These are phyloP conservation scores for Megaustenia siamemsis DNA, from an alignment of 2,888 invertebrate genomes.

Conservation along the genomic window DNA sequence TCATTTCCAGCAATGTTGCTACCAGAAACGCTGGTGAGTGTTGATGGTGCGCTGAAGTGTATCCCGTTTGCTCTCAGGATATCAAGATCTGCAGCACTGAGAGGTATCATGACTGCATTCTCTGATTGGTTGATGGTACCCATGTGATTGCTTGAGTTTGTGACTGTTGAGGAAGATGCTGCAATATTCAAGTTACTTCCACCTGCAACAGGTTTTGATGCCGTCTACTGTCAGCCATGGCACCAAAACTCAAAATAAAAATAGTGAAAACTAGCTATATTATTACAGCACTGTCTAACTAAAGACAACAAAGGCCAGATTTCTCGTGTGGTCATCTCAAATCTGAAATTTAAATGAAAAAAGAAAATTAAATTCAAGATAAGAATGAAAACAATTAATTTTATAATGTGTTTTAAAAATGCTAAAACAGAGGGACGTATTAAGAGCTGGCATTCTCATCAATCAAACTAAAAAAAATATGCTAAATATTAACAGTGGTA, in stretches of 20 bases:
- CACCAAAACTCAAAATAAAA: background rate
- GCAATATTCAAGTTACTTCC: conserved; percentile 14
- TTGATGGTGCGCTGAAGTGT: conserved; percentile 21
- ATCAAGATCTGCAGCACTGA: conserved; percentile 47
- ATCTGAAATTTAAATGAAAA: background rate
- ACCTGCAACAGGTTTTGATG: conserved; percentile 27
- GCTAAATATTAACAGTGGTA: too few species aligned
- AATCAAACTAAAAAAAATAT: too few species aligned
- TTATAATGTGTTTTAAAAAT: too few species aligned
- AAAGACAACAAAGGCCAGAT: background rate
- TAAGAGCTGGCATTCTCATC: too few species aligned
- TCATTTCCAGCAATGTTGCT: background rate
- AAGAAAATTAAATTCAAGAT: background rate
- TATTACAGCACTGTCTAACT: background rate
- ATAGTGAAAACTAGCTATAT: conserved; percentile 26
- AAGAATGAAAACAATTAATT: too few species aligned
- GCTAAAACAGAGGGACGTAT: too few species aligned
- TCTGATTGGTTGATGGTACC: conserved; percentile 25
- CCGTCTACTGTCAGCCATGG: conserved; percentile 33
- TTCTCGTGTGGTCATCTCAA: background rate
- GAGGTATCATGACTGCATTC: conserved; percentile 49
- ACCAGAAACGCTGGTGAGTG: background rate
- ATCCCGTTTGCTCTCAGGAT: conserved; percentile 37
- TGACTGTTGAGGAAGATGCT: conserved; percentile 1
- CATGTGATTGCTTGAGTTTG: background rate